Evolutionary conservation across 2,888 invertebrate genomes (phyloP).

Genomic region (Zygothrica quintamaculata): DNA sequence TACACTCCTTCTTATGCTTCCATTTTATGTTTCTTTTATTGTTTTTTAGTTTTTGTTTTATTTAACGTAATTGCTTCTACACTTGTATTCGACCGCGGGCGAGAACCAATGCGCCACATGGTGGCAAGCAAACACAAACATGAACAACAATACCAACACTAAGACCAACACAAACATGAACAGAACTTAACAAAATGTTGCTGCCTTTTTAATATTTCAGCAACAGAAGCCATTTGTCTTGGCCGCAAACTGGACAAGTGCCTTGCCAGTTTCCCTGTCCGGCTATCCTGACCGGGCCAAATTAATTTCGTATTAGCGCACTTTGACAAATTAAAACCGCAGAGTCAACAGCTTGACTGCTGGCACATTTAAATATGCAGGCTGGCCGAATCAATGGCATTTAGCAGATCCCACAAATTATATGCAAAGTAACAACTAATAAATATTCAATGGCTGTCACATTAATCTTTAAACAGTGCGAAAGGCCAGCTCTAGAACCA

Average conservation of each 20-base stretch:
- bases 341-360: conserved; percentile 75
- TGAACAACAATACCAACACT: neutral
- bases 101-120: conserved; percentile 50
- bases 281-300: conserved; percentile 52
- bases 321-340: conserved; percentile 78
- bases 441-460: conserved; percentile 79
- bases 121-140: conserved; percentile 20
- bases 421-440: conserved; percentile 79
- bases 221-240: conserved; percentile 78
- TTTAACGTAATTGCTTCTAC: conserved; percentile 74
- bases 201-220: conserved; percentile 75
- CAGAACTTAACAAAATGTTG: conserved; percentile 38
- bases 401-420: conserved; percentile 71
- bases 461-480: conserved; percentile 78
- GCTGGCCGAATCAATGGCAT: conserved; percentile 71
- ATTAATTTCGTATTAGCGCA: conserved; percentile 80
- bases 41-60: conserved; percentile 69
- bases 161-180: conserved; percentile 7
- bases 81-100: conserved; percentile 46
- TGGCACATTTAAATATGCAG: conserved; percentile 67
- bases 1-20: conserved; percentile 16
- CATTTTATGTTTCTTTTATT: conserved; percentile 18
- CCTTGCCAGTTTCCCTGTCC: conserved; percentile 46
- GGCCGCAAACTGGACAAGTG: conserved; percentile 69
- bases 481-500: conserved; percentile 44